A percentile compares a stretch with the other conserved stretches of the same genome.
These are phyloP conservation scores for Naja naja DNA, from an alignment of 2,113 vertebrate species.

Conservation along the genomic window DNA sequence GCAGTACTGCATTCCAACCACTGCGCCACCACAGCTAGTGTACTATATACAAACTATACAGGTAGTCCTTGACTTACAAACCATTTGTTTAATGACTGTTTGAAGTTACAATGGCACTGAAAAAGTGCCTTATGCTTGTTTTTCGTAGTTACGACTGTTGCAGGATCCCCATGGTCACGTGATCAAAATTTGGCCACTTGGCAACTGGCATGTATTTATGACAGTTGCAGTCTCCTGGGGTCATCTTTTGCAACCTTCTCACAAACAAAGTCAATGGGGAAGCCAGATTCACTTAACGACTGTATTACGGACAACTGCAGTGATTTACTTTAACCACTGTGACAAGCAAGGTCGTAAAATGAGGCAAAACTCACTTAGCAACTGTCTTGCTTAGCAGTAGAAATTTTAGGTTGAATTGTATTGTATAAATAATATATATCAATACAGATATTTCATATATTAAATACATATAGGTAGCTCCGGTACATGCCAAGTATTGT, in stretches of 20 bases:
- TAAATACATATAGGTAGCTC: neutral
- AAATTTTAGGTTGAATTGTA: neutral
- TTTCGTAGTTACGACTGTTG: neutral
- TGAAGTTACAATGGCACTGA: neutral
- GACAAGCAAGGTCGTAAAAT: neutral
- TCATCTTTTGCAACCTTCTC: neutral
- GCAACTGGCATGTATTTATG: neutral
- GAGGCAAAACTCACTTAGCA: neutral
- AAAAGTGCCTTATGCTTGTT: neutral
- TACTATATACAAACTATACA: neutral
- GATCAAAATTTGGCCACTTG: neutral
- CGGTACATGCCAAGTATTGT: neutral
- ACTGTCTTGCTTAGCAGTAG: neutral
- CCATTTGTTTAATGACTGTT: neutral
- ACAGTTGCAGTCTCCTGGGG: neutral
- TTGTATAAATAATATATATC: neutral
- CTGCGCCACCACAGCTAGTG: neutral
- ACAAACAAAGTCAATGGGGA: neutral
- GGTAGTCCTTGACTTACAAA: neutral
- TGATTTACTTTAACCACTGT: neutral
- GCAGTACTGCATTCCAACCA: no score
- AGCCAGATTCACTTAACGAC: neutral
- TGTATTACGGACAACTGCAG: neutral
- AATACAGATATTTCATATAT: neutral
- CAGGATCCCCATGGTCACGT: neutral